Percentiles rank a stretch among this genome's conserved stretches.
Evolutionary conservation across 1,140 invertebrate species (phyloP).

Genomic region (Lysiphlebus fabarum): DNA sequence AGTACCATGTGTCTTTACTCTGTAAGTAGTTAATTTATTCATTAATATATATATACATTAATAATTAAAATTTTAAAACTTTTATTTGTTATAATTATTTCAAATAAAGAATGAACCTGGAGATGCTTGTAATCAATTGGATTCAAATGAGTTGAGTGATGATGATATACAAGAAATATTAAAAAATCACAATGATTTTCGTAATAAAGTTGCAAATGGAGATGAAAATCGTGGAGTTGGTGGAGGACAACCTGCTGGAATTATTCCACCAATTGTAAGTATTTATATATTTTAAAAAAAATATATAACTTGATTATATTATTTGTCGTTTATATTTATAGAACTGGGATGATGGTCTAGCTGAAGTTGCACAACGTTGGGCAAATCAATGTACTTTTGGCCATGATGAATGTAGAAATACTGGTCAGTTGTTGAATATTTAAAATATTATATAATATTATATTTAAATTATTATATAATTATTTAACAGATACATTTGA

Average conservation of each 20-base stretch:
- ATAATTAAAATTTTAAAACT: neutral
- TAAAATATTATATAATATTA: neutral
- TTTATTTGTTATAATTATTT: neutral
- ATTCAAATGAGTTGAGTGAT: neutral
- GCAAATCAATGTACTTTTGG: slow-evolving; percentile 13
- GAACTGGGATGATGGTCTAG: slow-evolving; percentile 6
- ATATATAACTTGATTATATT: too few relatives aligned
- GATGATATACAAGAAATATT: neutral
- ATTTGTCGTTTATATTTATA: neutral
- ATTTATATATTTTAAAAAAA: too few relatives aligned
- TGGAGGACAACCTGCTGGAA: neutral
- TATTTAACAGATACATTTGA: slow-evolving; percentile 3
- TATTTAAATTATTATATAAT: neutral
- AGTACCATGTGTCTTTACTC: neutral
- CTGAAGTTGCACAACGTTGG: slow-evolving; percentile 10
- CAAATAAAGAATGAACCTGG: neutral
- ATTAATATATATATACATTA: neutral
- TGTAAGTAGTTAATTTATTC: neutral
- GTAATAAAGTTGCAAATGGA: neutral
- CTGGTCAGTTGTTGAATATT: slow-evolving; percentile 16
- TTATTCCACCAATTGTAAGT: slow-evolving; percentile 1
- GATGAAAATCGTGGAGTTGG: neutral
- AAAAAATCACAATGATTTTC: neutral
- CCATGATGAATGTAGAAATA: slow-evolving; percentile 17
- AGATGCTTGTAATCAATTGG: neutral